Percentiles rank a stretch among this genome's conserved stretches.
These are phyloP conservation scores for Anorthoa munda DNA, from an alignment of 2,888 invertebrate species.

Conservation along the genomic window DNA sequence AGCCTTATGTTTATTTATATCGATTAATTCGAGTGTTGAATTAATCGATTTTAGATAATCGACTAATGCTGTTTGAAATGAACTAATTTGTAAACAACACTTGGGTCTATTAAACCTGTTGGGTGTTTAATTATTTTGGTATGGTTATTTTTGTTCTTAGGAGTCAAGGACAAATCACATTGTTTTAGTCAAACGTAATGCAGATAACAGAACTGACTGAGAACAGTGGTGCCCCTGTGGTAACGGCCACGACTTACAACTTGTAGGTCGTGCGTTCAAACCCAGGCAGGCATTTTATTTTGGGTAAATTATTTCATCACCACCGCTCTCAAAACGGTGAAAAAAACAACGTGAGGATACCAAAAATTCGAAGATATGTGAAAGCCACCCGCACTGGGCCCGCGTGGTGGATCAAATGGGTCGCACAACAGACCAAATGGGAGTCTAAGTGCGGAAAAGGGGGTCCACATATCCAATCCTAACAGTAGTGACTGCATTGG, in stretches of 20 bases:
- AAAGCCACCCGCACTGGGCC: too few relatives aligned
- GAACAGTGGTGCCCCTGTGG: too few relatives aligned
- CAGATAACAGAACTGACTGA: background rate
- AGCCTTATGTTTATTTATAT: constrained; percentile 58
- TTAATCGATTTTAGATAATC: constrained; percentile 55
- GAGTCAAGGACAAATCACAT: constrained; percentile 31
- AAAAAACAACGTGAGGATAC: too few relatives aligned
- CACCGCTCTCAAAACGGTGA: too few relatives aligned
- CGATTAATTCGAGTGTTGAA: constrained; percentile 52
- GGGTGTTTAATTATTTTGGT: constrained; percentile 30
- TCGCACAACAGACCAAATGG: too few relatives aligned
- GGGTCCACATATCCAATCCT: background rate
- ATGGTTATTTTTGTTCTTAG: constrained; percentile 16
- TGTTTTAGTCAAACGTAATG: background rate
- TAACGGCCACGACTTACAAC: too few relatives aligned
- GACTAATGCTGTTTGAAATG: constrained; percentile 42
- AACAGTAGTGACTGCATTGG: background rate
- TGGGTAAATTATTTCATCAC: too few relatives aligned
- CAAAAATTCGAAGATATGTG: too few relatives aligned
- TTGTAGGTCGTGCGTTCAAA: too few relatives aligned
- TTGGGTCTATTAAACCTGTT: constrained; percentile 46
- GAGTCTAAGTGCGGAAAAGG: too few relatives aligned
- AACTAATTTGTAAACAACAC: constrained; percentile 60
- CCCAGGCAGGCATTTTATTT: too few relatives aligned
- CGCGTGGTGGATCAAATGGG: too few relatives aligned